Conservation (phyloP, 2,888 invertebrate genomes). For the Agriotes lineatus region DNA sequence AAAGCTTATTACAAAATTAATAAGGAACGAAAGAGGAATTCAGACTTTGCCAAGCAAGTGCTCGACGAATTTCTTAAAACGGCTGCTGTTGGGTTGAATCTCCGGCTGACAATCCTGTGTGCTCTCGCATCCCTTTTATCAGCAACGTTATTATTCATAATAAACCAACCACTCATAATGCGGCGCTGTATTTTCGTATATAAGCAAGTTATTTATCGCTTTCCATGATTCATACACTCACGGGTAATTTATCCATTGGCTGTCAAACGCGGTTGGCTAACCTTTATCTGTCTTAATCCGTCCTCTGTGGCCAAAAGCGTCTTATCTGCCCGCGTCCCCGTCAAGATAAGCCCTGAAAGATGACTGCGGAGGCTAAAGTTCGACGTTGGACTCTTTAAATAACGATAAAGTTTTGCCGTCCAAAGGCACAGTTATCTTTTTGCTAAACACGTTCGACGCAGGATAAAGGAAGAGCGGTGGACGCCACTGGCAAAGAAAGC, state of each 20-base stretch:
- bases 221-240: constrained; percentile 53
- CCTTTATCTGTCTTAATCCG: constrained; percentile 64
- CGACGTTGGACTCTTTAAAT: constrained; percentile 58
- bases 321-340: constrained; percentile 59
- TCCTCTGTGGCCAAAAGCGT: constrained; percentile 57
- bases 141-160: no score
- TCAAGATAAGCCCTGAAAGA: constrained; percentile 60
- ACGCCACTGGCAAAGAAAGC: constrained; percentile 4
- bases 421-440: constrained; percentile 36
- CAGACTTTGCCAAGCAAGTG: no score
- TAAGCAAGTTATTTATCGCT: constrained; percentile 13
- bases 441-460: constrained; percentile 24
- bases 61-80: no score
- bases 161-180: no score
- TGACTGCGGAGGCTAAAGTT: constrained; percentile 59
- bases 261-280: constrained; percentile 61
- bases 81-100: no score
- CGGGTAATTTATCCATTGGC: constrained; percentile 61
- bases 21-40: constrained; percentile 21
- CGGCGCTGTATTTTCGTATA: neutral
- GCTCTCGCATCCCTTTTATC: no score
- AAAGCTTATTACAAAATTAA: constrained; percentile 38
- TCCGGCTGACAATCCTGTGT: no score
- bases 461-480: constrained; percentile 16
- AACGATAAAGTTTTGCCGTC: constrained; percentile 56